phyloP scores from a whole-genome alignment of 2,888 invertebrate genomes.

The Diarsia dahlii region DNA sequence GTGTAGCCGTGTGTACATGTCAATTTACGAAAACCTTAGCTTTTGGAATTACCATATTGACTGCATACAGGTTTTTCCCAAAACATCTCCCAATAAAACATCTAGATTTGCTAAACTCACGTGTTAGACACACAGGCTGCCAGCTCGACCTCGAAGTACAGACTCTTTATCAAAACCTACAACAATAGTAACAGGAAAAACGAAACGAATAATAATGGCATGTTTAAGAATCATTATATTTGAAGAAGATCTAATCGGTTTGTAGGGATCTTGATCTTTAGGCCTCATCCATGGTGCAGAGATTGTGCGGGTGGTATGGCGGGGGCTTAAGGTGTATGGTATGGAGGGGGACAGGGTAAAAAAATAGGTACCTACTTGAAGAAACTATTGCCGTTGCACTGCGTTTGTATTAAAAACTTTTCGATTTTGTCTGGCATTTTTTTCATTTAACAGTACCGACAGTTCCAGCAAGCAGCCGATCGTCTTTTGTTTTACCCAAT shows the following conservation, averaged over 20 bases:
- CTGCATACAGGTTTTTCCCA: not conserved
- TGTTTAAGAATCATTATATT: constrained; percentile 32
- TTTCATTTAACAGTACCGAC: too few species aligned
- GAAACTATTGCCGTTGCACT: too few species aligned
- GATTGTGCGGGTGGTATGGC: not conserved
- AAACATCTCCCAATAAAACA: not conserved
- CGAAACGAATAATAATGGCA: constrained; percentile 32
- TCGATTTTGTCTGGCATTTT: too few species aligned
- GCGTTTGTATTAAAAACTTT: too few species aligned
- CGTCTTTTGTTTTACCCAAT: not conserved
- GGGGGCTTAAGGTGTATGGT: too few species aligned
- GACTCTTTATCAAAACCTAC: constrained; percentile 23
- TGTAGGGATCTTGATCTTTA: constrained; percentile 44
- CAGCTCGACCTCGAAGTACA: constrained; percentile 40
- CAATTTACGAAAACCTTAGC: not conserved
- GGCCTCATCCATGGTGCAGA: constrained; percentile 5
- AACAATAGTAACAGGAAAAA: constrained; percentile 56
- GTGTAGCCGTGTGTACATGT: too few species aligned
- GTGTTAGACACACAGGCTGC: constrained; percentile 9
- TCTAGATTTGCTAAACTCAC: constrained; percentile 35
- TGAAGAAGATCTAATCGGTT: constrained; percentile 48
- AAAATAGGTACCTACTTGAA: too few species aligned
- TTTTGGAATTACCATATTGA: not conserved
- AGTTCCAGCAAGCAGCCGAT: not conserved
- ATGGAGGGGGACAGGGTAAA: too few species aligned